phyloP scores from a whole-genome alignment of 2,113 vertebrate species.

The Lanius collurio region DNA sequence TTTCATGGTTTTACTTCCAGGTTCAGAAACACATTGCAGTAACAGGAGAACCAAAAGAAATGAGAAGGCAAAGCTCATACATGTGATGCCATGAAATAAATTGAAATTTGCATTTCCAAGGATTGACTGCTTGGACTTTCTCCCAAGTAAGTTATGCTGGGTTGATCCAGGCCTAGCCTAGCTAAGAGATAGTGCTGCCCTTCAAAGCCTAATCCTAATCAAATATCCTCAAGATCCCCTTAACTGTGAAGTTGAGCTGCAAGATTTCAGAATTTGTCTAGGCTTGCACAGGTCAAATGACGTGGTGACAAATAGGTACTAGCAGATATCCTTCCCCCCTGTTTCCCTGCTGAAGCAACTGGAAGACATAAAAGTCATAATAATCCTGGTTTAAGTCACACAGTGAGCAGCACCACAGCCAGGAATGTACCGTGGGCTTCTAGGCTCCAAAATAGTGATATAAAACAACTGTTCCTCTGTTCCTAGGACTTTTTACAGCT shows the following conservation, averaged over 20 bases:
- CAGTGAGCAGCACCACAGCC: neutral
- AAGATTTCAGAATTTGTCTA: neutral
- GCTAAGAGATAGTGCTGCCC: neutral
- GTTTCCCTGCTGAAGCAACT: neutral
- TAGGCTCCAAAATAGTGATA: neutral
- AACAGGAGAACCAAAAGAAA: neutral
- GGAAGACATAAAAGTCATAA: slow-evolving; percentile 3
- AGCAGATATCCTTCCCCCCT: neutral
- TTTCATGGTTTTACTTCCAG: neutral
- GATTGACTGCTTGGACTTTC: neutral
- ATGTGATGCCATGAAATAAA: neutral
- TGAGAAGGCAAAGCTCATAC: neutral
- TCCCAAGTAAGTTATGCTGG: neutral
- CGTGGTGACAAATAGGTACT: neutral
- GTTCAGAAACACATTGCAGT: neutral
- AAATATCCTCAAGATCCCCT: neutral
- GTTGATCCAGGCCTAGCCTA: neutral
- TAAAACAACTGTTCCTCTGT: slow-evolving; percentile 11
- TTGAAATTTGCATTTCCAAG: neutral
- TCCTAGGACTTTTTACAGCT: neutral
- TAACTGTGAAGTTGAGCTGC: neutral
- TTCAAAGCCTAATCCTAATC: neutral
- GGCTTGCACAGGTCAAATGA: neutral
- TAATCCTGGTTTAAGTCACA: neutral
- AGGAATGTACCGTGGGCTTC: neutral